phyloP scores from a whole-genome alignment of 2,113 vertebrate species.

The Festucalex cinctus region DNA sequence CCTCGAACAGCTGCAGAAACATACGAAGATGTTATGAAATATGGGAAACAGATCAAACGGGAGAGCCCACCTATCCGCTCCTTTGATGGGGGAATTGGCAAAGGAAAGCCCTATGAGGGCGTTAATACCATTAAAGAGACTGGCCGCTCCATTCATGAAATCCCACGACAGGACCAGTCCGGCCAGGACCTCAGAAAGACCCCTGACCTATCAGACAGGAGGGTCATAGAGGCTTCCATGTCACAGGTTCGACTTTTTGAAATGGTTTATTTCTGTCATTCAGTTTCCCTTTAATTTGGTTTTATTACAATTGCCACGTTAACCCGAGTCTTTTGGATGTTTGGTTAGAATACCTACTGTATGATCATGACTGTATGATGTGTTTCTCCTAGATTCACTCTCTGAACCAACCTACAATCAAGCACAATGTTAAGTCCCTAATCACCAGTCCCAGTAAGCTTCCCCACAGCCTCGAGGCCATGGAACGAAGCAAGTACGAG shows the following conservation, averaged over 20 bases:
- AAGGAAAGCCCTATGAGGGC: slow-evolving; percentile 93
- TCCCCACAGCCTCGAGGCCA: slow-evolving; percentile 79
- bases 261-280: background rate
- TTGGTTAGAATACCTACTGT: background rate
- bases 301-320: background rate
- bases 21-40: slow-evolving; percentile 91
- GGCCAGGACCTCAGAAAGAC: slow-evolving; percentile 89
- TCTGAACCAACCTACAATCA: slow-evolving; percentile 88
- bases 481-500: slow-evolving; percentile 89
- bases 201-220: slow-evolving; percentile 82
- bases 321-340: background rate
- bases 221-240: slow-evolving; percentile 85
- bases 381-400: slow-evolving; percentile 80
- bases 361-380: background rate
- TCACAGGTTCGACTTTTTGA: slow-evolving; percentile 79
- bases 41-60: slow-evolving; percentile 92
- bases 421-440: slow-evolving; percentile 97
- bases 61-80: slow-evolving; percentile 91
- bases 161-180: slow-evolving; percentile 87
- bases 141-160: slow-evolving; percentile 97
- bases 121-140: slow-evolving; percentile 97
- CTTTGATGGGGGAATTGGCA: slow-evolving; percentile 91
- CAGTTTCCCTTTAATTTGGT: background rate
- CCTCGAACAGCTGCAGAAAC: slow-evolving; percentile 85
- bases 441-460: slow-evolving; percentile 90